Conservation (phyloP, 2,113 vertebrate species). For the Neomonachus schauinslandi region DNA sequence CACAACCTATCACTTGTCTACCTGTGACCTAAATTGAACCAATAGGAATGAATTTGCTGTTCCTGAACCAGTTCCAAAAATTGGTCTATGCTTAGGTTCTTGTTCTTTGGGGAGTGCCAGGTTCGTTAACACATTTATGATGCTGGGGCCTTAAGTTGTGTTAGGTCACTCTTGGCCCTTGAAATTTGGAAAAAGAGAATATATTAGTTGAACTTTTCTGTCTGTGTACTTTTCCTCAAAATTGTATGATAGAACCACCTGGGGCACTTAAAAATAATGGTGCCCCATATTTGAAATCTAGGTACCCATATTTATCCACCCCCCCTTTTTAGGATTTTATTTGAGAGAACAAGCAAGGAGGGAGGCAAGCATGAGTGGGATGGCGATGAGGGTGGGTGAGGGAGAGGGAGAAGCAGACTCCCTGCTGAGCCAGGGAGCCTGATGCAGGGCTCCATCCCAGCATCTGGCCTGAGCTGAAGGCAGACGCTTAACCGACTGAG, state of each 20-base stretch:
- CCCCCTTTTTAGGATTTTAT: not conserved
- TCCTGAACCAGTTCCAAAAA: constrained; percentile 22
- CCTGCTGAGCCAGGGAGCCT: not conserved
- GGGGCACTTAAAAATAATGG: not conserved
- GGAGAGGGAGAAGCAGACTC: not conserved
- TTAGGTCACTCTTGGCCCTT: not conserved
- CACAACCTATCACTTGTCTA: not conserved
- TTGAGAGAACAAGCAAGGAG: not conserved
- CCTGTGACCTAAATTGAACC: not conserved
- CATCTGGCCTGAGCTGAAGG: not conserved
- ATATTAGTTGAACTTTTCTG: not conserved
- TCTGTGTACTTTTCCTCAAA: constrained; percentile 27
- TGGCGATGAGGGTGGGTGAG: too few relatives aligned
- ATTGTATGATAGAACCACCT: not conserved
- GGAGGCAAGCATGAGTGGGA: not conserved
- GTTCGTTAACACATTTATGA: not conserved
- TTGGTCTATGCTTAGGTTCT: not conserved
- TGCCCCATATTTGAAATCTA: constrained; percentile 31
- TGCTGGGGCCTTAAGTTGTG: not conserved
- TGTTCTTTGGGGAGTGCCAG: not conserved
- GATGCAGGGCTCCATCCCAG: not conserved
- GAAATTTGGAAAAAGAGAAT: constrained; percentile 29
- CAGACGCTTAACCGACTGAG: too few relatives aligned
- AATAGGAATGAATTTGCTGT: not conserved
- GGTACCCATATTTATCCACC: not conserved